Conservation (phyloP, 2,888 invertebrate species). For the Cheilosia vernalis region DNA sequence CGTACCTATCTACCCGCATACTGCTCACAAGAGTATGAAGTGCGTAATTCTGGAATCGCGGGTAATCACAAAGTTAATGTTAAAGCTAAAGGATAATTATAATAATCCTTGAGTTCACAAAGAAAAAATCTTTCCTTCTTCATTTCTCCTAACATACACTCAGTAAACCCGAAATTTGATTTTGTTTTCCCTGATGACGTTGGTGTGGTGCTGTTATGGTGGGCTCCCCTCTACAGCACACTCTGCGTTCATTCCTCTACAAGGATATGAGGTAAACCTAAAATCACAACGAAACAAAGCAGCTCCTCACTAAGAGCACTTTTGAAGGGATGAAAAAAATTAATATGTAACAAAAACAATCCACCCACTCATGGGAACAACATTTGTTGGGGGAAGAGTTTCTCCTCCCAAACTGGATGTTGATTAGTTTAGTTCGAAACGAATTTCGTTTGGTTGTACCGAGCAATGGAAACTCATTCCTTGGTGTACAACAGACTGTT, state of each 20-base stretch:
- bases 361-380: constrained; percentile 48
- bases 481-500: constrained; percentile 52
- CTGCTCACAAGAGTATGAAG: constrained; percentile 23
- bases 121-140: constrained; percentile 24
- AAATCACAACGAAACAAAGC: background rate
- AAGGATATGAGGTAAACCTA: background rate
- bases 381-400: constrained; percentile 15
- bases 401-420: constrained; percentile 25
- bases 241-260: no score
- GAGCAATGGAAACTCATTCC: background rate
- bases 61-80: constrained; percentile 61
- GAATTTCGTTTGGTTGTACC: constrained; percentile 23
- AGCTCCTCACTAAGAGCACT: background rate
- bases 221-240: no score
- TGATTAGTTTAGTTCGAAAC: constrained; percentile 59
- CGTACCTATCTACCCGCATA: constrained; percentile 27
- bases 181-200: constrained; percentile 29
- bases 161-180: constrained; percentile 35
- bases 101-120: constrained; percentile 46
- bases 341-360: constrained; percentile 63
- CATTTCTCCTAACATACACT: background rate
- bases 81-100: constrained; percentile 66
- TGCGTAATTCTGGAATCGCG: constrained; percentile 12
- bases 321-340: constrained; percentile 36
- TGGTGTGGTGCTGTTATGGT: background rate